These are phyloP conservation scores for Urocitellus parryii DNA, from an alignment of 2,113 vertebrate species.

Conservation along the genomic window DNA sequence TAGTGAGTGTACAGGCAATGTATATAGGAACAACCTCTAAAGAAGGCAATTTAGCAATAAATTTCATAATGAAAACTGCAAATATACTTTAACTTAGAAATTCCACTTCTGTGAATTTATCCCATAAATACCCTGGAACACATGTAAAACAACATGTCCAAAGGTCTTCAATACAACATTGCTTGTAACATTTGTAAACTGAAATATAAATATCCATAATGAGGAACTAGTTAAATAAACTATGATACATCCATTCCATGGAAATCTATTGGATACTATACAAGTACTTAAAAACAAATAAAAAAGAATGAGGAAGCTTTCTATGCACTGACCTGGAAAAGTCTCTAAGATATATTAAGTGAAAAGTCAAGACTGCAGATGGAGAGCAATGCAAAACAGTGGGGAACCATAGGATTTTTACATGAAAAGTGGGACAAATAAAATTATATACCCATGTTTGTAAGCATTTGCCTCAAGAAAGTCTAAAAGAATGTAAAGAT, in stretches of 20 bases:
- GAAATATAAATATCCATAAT: constrained; percentile 28
- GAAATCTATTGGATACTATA: constrained; percentile 3
- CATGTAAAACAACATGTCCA: constrained; percentile 34
- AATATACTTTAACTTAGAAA: constrained; percentile 41
- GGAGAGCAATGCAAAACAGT: background rate
- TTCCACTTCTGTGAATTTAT: constrained; percentile 33
- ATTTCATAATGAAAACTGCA: background rate
- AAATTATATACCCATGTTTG: constrained; percentile 4
- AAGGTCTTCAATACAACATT: constrained; percentile 10
- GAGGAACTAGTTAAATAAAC: constrained; percentile 52
- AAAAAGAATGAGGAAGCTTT: constrained; percentile 16
- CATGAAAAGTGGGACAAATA: constrained; percentile 8
- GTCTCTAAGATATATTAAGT: background rate
- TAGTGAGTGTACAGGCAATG: background rate
- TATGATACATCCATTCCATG: constrained; percentile 26
- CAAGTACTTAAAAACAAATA: background rate
- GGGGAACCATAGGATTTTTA: background rate
- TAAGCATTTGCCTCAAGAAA: constrained; percentile 27
- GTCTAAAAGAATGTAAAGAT: constrained; percentile 32
- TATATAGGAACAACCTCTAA: background rate
- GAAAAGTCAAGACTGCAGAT: background rate
- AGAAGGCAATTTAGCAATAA: constrained; percentile 19
- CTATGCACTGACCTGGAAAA: background rate
- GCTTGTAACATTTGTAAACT: constrained; percentile 16
- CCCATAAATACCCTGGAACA: constrained; percentile 6